Base-by-base conservation (phyloP, 92 coral and sea anemone genomes). In the Phenganax stokvisi region DNA sequence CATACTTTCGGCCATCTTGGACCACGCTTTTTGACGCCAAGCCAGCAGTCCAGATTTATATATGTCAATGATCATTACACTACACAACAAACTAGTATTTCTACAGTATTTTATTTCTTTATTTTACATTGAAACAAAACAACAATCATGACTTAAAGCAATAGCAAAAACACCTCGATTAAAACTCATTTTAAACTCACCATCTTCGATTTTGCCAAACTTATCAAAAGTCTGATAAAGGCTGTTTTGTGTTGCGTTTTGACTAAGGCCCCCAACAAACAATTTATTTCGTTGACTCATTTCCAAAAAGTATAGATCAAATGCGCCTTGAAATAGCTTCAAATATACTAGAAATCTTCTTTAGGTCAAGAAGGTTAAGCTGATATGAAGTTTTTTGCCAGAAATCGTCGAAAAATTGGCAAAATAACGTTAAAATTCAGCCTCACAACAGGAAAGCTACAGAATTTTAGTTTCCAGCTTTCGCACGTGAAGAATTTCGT, bases 181-280 rank as follows among this genome's bases (percentile, higher is more conserved):
- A 10, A 51, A 12, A 69, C 12, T 55, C 25, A 13, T 56, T 75
- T 53, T 7, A 10, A 9, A 64, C 83, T 79, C 74, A 79, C 83
- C 83, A 54, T 79, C 83, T 11, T 63, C 73, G 37, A 79, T 79
- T 28, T 63, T 79, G 16, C 83, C 83, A 51, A 59, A 79, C 54
- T 79, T 79, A 79, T 79, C 83, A 53, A 79, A 79, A 13, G 74
- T 62, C 29, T 62, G 56, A 53, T 15, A 79, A 12, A 79, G 74
- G 44, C 28, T 79, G 44, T 64, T 61, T 64, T 79, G 72, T 7
- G 83, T 51, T 25, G 69, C 83, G 11, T 51, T 62, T 28, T 62
- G 83, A 28, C 73, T 68, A 63, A 91, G 85, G 12, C 97, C 97
- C 17, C 97, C 97, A 17, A 91, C 86, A 72, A 91, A 91, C 10